phyloP scores from a whole-genome alignment of 2,113 vertebrate genomes.

The Muntiacus reevesi region DNA sequence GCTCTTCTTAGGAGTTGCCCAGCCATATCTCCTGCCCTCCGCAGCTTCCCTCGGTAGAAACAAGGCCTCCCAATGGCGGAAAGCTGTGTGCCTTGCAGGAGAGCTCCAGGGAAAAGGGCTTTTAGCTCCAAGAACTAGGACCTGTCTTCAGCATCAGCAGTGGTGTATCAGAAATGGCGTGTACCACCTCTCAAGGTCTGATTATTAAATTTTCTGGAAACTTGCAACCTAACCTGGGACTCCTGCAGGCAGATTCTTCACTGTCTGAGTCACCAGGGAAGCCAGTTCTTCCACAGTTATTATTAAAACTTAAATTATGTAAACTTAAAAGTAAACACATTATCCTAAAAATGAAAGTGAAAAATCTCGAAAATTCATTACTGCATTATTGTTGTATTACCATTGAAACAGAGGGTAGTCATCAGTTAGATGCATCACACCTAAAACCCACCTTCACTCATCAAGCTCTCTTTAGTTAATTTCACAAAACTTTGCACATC shows the following conservation, averaged over 20 bases:
- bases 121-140: background rate
- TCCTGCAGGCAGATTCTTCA: background rate
- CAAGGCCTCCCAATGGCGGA: rapidly evolving
- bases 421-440: background rate
- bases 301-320: background rate
- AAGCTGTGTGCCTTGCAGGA: background rate
- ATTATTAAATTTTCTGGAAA: background rate
- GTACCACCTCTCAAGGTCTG: background rate
- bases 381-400: background rate
- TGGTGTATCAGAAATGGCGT: rapidly evolving
- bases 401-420: background rate
- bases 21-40: background rate
- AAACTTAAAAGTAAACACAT: background rate
- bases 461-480: background rate
- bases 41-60: background rate
- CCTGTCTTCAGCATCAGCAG: background rate
- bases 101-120: background rate
- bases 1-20: background rate
- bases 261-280: background rate
- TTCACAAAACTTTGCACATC: background rate
- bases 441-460: background rate
- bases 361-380: background rate
- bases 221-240: background rate
- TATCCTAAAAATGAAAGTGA: background rate
- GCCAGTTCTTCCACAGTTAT: background rate